phyloP scores from a whole-genome alignment of 1,140 invertebrate genomes.

The Bombus consobrinus region DNA sequence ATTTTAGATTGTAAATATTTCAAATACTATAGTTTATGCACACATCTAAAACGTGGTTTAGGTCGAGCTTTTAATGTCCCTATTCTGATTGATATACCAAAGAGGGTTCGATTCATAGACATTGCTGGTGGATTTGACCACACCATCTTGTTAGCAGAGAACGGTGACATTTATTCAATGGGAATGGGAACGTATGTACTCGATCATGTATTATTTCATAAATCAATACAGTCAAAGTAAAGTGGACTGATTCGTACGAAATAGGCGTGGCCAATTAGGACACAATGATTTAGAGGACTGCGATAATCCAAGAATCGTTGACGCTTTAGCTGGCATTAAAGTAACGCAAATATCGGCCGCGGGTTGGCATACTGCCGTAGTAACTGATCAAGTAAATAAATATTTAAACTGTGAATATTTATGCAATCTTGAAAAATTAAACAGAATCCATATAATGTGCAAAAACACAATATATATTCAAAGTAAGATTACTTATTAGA shows the following conservation, averaged over 20 bases:
- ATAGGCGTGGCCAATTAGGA: constrained; percentile 93
- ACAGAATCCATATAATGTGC: too few species aligned
- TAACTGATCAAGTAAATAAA: constrained; percentile 83
- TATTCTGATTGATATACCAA: constrained; percentile 83
- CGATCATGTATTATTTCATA: neutral
- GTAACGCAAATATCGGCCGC: constrained; percentile 87
- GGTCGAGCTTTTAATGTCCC: constrained; percentile 86
- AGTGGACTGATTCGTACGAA: constrained; percentile 57
- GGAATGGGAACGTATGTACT: constrained; percentile 89
- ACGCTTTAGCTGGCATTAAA: constrained; percentile 89
- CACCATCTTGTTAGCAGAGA: constrained; percentile 87
- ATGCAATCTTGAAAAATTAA: neutral
- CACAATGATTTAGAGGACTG: constrained; percentile 87
- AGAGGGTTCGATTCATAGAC: constrained; percentile 84
- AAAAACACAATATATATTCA: neutral
- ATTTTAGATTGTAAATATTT: neutral
- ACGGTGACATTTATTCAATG: constrained; percentile 90
- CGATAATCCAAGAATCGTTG: constrained; percentile 85
- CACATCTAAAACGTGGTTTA: constrained; percentile 42
- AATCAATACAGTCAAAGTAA: constrained; percentile 36
- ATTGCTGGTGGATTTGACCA: constrained; percentile 92
- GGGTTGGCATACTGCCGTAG: constrained; percentile 92
- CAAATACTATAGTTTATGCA: neutral
- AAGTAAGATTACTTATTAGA: too few species aligned
- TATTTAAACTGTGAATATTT: neutral